These are phyloP conservation scores for Dynastes maya DNA, from an alignment of 2,888 invertebrate species.

Conservation along the genomic window DNA sequence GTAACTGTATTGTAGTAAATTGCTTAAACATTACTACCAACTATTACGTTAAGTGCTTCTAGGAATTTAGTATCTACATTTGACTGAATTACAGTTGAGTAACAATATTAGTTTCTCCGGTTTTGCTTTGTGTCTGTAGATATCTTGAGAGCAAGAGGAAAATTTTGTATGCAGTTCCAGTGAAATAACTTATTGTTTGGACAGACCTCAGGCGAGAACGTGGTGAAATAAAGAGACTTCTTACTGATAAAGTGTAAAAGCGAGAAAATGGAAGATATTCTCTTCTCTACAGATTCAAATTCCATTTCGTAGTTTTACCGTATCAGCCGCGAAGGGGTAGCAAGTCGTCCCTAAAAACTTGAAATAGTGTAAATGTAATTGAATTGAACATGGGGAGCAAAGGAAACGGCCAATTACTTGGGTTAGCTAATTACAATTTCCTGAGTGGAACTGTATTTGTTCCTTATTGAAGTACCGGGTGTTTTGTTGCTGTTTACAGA, in stretches of 20 bases:
- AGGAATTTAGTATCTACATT: neutral
- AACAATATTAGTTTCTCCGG: constrained; percentile 17
- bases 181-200: constrained; percentile 42
- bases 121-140: neutral
- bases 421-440: constrained; percentile 60
- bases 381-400: constrained; percentile 57
- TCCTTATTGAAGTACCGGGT: constrained; percentile 8
- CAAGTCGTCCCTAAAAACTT: constrained; percentile 48
- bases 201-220: constrained; percentile 18
- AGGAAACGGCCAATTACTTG: constrained; percentile 60
- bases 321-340: constrained; percentile 7
- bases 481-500: neutral
- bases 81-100: constrained; percentile 14
- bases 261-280: neutral
- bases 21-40: neutral
- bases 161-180: constrained; percentile 24
- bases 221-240: constrained; percentile 6
- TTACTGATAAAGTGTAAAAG: constrained; percentile 15
- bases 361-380: constrained; percentile 59
- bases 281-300: constrained; percentile 28
- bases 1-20: no score
- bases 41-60: neutral
- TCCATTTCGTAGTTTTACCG: constrained; percentile 40
- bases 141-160: neutral
- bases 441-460: constrained; percentile 36